phyloP scores from a whole-genome alignment of 1,140 invertebrate species.

The Elysia chlorotica region DNA sequence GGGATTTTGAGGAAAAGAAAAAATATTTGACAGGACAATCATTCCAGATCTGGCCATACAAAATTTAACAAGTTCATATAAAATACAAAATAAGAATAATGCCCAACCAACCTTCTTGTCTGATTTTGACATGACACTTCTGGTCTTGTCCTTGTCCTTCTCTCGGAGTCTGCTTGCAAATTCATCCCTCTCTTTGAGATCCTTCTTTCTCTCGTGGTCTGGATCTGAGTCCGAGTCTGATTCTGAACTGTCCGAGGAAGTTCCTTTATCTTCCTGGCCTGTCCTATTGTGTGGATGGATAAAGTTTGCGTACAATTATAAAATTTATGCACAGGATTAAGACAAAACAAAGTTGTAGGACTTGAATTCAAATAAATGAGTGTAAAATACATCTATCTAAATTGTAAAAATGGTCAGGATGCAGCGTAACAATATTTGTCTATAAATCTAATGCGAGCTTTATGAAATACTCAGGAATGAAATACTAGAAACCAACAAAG shows the following conservation, averaged over 20 bases:
- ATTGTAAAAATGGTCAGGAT: background rate
- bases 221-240: constrained; percentile 33
- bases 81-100: background rate
- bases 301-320: background rate
- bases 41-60: too few relatives aligned
- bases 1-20: background rate
- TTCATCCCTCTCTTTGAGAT: constrained; percentile 92
- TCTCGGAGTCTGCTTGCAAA: constrained; percentile 87
- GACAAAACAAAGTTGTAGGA: background rate
- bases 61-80: too few relatives aligned
- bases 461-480: too few relatives aligned
- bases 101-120: constrained; percentile 68
- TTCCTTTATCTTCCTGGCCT: too few relatives aligned
- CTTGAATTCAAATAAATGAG: background rate
- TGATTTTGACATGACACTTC: constrained; percentile 73
- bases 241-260: too few relatives aligned
- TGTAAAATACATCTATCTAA: background rate
- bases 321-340: background rate
- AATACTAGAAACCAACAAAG: too few relatives aligned
- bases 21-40: too few relatives aligned
- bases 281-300: constrained; percentile 25
- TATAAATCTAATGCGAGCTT: too few relatives aligned
- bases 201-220: constrained; percentile 71
- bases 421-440: background rate
- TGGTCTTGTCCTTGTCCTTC: constrained; percentile 87